These are phyloP conservation scores for Beroe forskalii DNA, from an alignment of 37 sponge, comb jelly and placozoan species.

Conservation along the genomic window DNA sequence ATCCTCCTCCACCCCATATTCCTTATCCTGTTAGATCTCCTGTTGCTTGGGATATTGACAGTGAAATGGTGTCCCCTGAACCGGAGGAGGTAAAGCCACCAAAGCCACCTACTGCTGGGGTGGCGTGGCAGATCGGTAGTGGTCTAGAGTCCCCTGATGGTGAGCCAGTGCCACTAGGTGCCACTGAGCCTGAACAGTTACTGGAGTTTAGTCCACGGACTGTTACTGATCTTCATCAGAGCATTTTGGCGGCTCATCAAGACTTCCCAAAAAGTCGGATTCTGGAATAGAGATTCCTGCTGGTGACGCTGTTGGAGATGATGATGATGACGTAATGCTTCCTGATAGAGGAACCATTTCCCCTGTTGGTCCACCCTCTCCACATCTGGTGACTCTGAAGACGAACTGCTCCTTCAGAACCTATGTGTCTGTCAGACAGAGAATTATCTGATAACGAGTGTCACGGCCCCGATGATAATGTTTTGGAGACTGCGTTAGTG, in stretches of 20 bases:
- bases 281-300: neutral
- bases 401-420: neutral
- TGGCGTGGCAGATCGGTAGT: neutral
- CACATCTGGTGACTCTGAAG: neutral
- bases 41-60: neutral
- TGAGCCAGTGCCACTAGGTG: neutral
- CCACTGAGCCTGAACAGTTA: neutral
- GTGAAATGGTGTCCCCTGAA: neutral
- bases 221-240: too few species aligned
- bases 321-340: too few species aligned
- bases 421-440: neutral
- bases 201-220: too few species aligned
- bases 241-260: too few species aligned
- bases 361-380: neutral
- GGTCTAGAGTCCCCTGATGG: neutral
- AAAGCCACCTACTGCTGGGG: neutral
- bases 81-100: neutral
- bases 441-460: neutral
- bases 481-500: neutral
- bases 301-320: too few species aligned
- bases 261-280: neutral
- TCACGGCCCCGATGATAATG: too few species aligned
- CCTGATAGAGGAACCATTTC: too few species aligned
- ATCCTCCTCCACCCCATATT: neutral
- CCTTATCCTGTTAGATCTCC: neutral